Base-by-base conservation (phyloP, 2,888 invertebrate species). In the Pollenia angustigena region DNA sequence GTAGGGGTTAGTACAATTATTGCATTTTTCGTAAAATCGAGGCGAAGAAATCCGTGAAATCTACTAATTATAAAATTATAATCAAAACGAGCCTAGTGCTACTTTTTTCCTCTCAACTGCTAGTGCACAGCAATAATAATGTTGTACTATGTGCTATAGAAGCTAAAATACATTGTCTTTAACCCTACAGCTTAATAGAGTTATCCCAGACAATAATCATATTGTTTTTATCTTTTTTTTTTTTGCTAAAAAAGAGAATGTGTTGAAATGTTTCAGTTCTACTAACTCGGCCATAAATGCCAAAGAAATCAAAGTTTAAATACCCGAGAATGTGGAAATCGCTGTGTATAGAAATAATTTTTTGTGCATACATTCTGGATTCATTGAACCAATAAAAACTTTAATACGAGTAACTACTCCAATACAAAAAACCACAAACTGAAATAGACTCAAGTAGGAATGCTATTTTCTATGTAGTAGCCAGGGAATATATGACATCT, bases 301-400 rank as follows among this genome's bases (percentile, higher is more conserved):
- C 87, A 84, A 84, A 81, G 87, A 87, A 87, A 87, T 87, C 87
- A 87, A 87, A 87, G 87, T 84, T 87, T 81, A 87, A 87, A 84
- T 87, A 66, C 66, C 72, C 83, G 48, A 56, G 64, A 56, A 52
- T 66, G 66, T 79, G 60, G 18, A 54, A 60, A 52, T 52, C 60
- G 52, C 11, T 68, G 44, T 58, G 44, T 56, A 8, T 48, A 42
- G 16, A 54, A 74, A 74, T 81, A 81, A 48, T 72, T 81, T 64
- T 56, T 18, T 81, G 8, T 72, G 62, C 46, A 52, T 62, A 71
- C 16, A 54, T 46, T 62, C 42, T 72, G 16, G 44, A 81, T 72
- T 87, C 84, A 84, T 60, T 87, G 84, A 81, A 82, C 81, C 81
- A 87, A 84, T 87, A 87, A 87, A 87, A 86, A 75, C 58, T 74